Evolutionary conservation across 2,113 vertebrate species (phyloP).

Genomic region (Atractosteus spatula): DNA sequence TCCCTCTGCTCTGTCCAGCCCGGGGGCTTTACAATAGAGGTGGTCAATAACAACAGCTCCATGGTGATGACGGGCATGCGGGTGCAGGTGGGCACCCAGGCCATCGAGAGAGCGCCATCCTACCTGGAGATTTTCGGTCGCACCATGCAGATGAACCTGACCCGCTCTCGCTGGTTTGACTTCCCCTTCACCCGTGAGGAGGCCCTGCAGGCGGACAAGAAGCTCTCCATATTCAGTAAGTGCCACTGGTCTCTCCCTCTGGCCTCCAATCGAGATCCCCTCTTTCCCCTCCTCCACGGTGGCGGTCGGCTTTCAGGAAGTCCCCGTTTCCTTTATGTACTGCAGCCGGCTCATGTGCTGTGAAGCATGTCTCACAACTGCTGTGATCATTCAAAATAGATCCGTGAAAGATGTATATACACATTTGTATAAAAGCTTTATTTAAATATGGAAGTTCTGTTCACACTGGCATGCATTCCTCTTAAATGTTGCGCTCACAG

Average conservation of each 20-base stretch:
- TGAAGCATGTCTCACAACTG: no score
- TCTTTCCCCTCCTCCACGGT: no score
- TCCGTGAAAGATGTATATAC: no score
- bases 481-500: no score
- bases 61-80: slow-evolving; percentile 99
- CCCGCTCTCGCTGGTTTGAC: slow-evolving; percentile 96
- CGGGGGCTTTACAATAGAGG: slow-evolving; percentile 92
- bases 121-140: slow-evolving; percentile 95
- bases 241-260: neutral
- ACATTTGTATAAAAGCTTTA: no score
- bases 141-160: slow-evolving; percentile 95
- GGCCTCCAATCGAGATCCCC: neutral
- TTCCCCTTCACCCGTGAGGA: slow-evolving; percentile 96
- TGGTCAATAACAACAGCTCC: slow-evolving; percentile 90
- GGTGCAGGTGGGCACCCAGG: slow-evolving; percentile 93
- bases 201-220: slow-evolving; percentile 95
- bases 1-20: slow-evolving; percentile 62
- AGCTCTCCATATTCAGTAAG: slow-evolving; percentile 94
- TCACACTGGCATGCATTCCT: no score
- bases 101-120: slow-evolving; percentile 87
- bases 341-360: no score
- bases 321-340: no score
- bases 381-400: no score
- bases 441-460: no score
- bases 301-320: no score